These are phyloP conservation scores for Whitmania pigra DNA, from an alignment of 1,140 invertebrate species.

Conservation along the genomic window DNA sequence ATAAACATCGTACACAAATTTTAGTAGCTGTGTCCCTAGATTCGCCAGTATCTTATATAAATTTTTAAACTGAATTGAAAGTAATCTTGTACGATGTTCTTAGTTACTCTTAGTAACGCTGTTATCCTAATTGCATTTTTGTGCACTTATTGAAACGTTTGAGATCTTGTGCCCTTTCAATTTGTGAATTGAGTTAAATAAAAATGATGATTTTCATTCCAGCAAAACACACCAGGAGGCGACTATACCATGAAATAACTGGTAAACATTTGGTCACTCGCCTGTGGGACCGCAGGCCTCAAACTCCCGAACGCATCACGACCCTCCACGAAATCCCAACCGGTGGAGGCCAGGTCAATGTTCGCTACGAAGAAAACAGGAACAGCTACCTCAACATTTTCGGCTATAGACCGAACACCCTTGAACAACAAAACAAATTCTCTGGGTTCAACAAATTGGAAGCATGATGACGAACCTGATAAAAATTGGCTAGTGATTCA, in stretches of 20 bases:
- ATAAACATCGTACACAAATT: no score
- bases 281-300: no score
- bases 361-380: constrained; percentile 20
- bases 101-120: not conserved
- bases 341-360: not conserved
- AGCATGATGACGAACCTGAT: constrained; percentile 8
- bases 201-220: not conserved
- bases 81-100: not conserved
- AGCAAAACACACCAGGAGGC: not conserved
- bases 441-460: constrained; percentile 8
- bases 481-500: constrained; percentile 12
- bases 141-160: not conserved
- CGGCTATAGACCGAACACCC: constrained; percentile 20
- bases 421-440: constrained; percentile 19
- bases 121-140: not conserved
- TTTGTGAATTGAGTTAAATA: not conserved
- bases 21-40: no score
- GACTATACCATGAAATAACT: not conserved
- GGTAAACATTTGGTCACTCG: not conserved
- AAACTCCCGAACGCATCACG: not conserved
- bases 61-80: not conserved
- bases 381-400: constrained; percentile 19
- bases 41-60: no score
- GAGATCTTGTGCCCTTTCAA: not conserved
- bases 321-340: not conserved